A percentile compares a stretch with the other conserved stretches of the same genome.
Evolutionary conservation across 2,113 vertebrate genomes (phyloP).

Genomic region (Paramisgurnus dabryanus): DNA sequence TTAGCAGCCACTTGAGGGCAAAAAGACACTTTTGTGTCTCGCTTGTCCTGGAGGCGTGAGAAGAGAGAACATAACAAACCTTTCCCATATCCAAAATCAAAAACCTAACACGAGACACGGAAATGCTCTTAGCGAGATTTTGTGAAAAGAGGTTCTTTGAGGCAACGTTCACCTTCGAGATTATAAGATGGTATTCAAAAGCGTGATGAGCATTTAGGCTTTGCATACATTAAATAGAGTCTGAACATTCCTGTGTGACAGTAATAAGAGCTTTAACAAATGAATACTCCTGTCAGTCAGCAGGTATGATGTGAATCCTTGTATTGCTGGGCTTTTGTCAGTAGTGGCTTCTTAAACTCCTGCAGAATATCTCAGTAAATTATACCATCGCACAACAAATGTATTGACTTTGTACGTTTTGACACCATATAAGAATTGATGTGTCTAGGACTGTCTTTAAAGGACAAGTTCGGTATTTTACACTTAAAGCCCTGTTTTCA

Average conservation of each 20-base stretch:
- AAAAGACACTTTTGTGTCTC: constrained; percentile 25
- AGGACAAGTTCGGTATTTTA: too few species aligned
- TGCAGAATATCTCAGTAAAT: too few species aligned
- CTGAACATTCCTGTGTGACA: not conserved
- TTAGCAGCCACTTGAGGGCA: constrained; percentile 18
- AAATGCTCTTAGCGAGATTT: constrained; percentile 28
- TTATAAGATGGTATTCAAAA: not conserved
- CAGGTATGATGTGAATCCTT: not conserved
- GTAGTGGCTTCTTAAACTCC: too few species aligned
- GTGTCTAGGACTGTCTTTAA: too few species aligned
- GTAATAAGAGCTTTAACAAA: not conserved
- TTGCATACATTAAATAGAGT: not conserved
- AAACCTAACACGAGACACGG: not conserved
- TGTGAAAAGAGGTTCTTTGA: not conserved
- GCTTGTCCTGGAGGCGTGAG: not conserved
- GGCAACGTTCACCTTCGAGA: constrained; percentile 10
- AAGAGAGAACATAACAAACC: not conserved
- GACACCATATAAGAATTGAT: too few species aligned
- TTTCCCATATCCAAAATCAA: not conserved
- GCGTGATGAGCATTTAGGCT: not conserved
- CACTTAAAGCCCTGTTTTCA: too few species aligned
- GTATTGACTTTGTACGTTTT: too few species aligned
- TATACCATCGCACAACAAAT: too few species aligned
- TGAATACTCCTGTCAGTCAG: not conserved
- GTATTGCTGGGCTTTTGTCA: not conserved